Evolutionary conservation across 2,797 vertebrate genomes (phyloP).

Genomic region (Huso huso): DNA sequence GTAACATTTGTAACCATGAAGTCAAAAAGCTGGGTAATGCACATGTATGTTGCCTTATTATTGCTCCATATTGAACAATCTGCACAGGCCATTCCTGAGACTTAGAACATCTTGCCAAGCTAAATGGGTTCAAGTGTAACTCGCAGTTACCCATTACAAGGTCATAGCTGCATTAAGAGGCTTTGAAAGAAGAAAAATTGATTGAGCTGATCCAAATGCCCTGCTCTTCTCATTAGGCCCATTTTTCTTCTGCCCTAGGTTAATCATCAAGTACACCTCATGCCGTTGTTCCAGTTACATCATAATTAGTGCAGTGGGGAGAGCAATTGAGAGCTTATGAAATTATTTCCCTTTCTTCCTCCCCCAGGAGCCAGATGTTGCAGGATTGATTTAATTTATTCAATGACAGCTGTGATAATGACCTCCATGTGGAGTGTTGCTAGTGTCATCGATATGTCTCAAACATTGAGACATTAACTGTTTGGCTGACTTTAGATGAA

Average conservation of each 20-base stretch:
- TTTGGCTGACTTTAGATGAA: too few relatives aligned
- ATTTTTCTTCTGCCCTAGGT: conserved; percentile 81
- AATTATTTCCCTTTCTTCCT: conserved; percentile 53
- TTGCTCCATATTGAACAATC: conserved; percentile 29
- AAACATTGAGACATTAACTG: conserved; percentile 28
- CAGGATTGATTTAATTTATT: conserved; percentile 76
- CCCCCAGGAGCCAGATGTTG: conserved; percentile 69
- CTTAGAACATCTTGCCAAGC: conserved; percentile 50
- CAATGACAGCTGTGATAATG: conserved; percentile 70
- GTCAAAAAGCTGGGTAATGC: too few relatives aligned
- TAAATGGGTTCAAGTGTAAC: conserved; percentile 78
- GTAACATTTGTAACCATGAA: too few relatives aligned
- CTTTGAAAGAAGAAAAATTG: conserved; percentile 66
- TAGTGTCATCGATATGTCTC: conserved; percentile 56
- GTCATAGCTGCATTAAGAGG: conserved; percentile 74
- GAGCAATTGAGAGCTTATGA: conserved; percentile 60
- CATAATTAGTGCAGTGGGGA: conserved; percentile 76
- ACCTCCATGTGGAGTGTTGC: conserved; percentile 55
- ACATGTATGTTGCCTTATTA: conserved; percentile 1
- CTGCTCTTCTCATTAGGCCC: conserved; percentile 75
- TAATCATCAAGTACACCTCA: conserved; percentile 83
- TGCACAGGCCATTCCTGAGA: conserved; percentile 25
- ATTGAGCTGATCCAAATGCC: conserved; percentile 74
- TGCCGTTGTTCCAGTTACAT: conserved; percentile 81
- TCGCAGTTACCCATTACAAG: conserved; percentile 74